Conservation (phyloP, 2,113 vertebrate species). For the Menura novaehollandiae region DNA sequence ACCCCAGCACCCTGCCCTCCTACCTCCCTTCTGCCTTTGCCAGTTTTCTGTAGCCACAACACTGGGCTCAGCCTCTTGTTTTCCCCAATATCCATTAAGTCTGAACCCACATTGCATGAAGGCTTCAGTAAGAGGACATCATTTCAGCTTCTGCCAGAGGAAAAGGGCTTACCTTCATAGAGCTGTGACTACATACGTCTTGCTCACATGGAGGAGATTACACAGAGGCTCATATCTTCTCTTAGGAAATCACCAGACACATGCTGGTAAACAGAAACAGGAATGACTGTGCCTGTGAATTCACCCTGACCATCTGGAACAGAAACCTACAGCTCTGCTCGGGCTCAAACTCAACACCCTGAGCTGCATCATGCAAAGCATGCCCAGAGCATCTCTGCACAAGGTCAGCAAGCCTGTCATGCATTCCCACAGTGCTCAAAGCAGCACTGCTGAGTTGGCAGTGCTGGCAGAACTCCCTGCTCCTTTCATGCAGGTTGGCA, state of each 20-base stretch:
- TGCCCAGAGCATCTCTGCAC: not conserved
- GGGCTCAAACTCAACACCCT: not conserved
- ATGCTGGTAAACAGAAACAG: conserved; percentile 47
- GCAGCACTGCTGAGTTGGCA: not conserved
- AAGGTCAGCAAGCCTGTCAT: fast-evolving
- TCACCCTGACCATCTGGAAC: conserved; percentile 35
- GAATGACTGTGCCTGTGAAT: conserved; percentile 37
- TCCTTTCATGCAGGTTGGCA: not conserved
- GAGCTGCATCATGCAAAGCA: not conserved
- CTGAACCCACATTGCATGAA: not conserved
- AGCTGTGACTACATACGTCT: not conserved
- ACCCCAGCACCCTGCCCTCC: not conserved
- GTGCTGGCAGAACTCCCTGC: not conserved
- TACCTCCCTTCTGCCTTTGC: not conserved
- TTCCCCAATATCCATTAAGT: not conserved
- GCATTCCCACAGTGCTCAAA: fast-evolving
- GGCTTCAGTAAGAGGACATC: not conserved
- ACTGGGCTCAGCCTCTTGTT: not conserved
- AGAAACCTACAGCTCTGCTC: conserved; percentile 35
- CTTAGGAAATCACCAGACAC: conserved; percentile 48
- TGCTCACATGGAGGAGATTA: not conserved
- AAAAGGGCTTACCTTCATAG: conserved; percentile 36
- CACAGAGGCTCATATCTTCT: not conserved
- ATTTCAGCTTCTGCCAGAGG: not conserved
- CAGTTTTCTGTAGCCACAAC: not conserved